These are phyloP conservation scores for Metellina segmentata DNA, from an alignment of 2,888 invertebrate species.

Conservation along the genomic window DNA sequence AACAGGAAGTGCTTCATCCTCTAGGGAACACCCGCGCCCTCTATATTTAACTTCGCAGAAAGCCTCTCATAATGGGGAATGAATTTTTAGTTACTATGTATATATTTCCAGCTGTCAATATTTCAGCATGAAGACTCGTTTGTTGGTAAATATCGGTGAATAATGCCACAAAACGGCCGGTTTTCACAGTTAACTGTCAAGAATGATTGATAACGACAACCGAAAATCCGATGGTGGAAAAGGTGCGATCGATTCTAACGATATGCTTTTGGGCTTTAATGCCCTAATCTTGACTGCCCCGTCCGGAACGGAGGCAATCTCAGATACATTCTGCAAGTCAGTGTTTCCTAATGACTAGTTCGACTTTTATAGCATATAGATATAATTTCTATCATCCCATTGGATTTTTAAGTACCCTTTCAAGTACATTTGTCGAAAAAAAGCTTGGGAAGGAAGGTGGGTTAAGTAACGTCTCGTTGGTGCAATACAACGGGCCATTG, in stretches of 20 bases:
- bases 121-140: background rate
- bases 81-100: no score
- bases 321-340: no score
- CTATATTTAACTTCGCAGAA: no score
- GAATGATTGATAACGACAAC: background rate
- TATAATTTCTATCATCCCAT: background rate
- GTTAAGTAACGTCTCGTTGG: no score
- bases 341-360: background rate
- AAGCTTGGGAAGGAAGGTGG: no score
- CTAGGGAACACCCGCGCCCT: no score
- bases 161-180: background rate
- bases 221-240: background rate
- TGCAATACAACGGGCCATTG: no score
- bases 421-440: no score
- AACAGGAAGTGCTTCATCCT: no score
- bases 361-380: background rate
- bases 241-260: background rate
- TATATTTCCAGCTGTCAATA: background rate
- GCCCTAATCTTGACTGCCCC: background rate
- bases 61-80: no score
- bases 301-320: background rate
- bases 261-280: background rate
- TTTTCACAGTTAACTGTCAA: background rate
- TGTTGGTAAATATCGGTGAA: background rate
- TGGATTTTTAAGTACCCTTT: background rate